phyloP scores from a whole-genome alignment of 2,888 invertebrate genomes.

The Pammene fasciana region DNA sequence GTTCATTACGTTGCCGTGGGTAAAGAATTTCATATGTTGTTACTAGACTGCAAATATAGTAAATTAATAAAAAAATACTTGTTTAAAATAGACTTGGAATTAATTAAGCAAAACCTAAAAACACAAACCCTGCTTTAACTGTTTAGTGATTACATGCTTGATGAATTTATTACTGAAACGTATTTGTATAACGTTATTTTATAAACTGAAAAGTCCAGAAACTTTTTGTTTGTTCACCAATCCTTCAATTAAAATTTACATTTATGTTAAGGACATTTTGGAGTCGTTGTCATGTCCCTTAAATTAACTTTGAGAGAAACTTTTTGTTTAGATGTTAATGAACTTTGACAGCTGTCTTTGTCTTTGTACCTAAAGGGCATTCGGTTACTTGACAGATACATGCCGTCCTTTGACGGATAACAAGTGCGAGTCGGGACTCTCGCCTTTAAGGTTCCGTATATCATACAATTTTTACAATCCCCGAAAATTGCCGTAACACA shows the following conservation, averaged over 20 bases:
- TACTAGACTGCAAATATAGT: too few relatives aligned
- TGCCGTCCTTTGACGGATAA: too few relatives aligned
- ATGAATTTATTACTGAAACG: neutral
- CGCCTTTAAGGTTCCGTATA: too few relatives aligned
- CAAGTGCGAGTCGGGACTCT: too few relatives aligned
- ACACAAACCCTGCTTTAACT: neutral
- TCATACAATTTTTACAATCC: too few relatives aligned
- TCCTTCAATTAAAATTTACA: conserved; percentile 1
- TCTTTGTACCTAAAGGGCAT: neutral
- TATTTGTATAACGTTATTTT: neutral
- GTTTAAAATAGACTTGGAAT: too few relatives aligned
- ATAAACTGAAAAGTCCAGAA: conserved; percentile 5
- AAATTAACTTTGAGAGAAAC: conserved; percentile 2
- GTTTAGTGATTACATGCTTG: too few relatives aligned
- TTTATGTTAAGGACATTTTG: neutral
- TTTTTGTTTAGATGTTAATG: neutral
- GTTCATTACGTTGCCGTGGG: too few relatives aligned
- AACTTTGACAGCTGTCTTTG: neutral
- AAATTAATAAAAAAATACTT: too few relatives aligned
- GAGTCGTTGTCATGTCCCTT: neutral
- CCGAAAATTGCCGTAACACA: too few relatives aligned
- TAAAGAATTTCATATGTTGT: too few relatives aligned
- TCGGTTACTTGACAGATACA: neutral
- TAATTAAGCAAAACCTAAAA: neutral
- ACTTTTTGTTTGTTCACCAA: conserved; percentile 2